These are phyloP conservation scores for Microplitis deprimator DNA, from an alignment of 2,888 invertebrate genomes.

Conservation along the genomic window DNA sequence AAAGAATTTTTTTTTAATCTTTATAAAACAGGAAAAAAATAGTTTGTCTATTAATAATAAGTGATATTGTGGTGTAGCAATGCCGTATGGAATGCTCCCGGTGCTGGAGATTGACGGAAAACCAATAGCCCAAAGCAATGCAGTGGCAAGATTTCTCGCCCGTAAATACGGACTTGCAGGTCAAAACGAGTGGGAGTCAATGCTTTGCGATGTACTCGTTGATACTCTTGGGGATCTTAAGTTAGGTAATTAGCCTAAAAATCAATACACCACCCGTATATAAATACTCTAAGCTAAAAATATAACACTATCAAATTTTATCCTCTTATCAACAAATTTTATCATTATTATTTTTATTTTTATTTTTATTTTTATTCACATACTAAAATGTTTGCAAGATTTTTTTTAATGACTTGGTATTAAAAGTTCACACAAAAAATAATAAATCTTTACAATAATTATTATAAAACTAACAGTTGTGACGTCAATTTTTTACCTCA, in stretches of 20 bases:
- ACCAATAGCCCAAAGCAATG: conserved; percentile 74
- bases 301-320: neutral
- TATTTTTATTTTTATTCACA: too few species aligned
- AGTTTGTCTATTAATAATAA: neutral
- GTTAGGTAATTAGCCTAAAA: conserved; percentile 69
- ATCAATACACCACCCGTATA: neutral
- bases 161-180: conserved; percentile 73
- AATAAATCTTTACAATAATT: too few species aligned
- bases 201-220: conserved; percentile 75
- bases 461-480: too few species aligned
- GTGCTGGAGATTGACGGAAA: conserved; percentile 76
- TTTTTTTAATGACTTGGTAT: too few species aligned
- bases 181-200: conserved; percentile 74
- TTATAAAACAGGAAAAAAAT: conserved; percentile 13
- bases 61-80: conserved; percentile 65
- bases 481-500: too few species aligned
- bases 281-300: neutral
- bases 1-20: neutral
- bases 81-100: conserved; percentile 76
- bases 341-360: too few species aligned
- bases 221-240: conserved; percentile 75
- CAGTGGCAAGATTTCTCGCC: conserved; percentile 75
- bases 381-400: too few species aligned
- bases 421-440: too few species aligned
- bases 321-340: neutral